These are phyloP conservation scores for Watersipora subatra DNA, from an alignment of 1,140 invertebrate genomes.

Conservation along the genomic window DNA sequence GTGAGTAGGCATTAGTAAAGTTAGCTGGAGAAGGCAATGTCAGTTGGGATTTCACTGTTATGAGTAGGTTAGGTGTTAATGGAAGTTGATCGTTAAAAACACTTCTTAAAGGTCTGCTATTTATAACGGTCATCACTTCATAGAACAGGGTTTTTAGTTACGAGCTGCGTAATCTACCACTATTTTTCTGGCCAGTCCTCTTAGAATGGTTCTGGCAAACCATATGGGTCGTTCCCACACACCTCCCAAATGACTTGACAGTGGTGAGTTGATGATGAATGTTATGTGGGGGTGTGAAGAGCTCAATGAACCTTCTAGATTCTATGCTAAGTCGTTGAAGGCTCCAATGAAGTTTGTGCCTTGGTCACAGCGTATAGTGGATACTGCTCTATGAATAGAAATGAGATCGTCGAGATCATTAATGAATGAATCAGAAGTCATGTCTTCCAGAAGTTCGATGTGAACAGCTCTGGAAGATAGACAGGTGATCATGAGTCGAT, in stretches of 20 bases:
- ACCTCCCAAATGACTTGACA: constrained; percentile 3
- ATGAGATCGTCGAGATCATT: constrained; percentile 13
- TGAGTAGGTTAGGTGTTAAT: neutral
- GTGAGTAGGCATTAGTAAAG: neutral
- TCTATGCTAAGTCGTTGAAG: neutral
- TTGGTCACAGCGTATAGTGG: constrained; percentile 13
- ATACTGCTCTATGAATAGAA: constrained; percentile 9
- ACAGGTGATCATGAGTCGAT: constrained; percentile 17
- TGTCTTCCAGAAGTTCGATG: constrained; percentile 16
- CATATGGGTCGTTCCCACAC: constrained; percentile 4
- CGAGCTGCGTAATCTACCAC: neutral
- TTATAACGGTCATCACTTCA: constrained; percentile 7
- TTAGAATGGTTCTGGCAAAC: neutral
- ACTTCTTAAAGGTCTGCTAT: neutral
- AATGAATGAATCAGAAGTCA: constrained; percentile 16
- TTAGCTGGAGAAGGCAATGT: neutral
- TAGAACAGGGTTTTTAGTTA: constrained; percentile 1
- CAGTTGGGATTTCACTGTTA: constrained; percentile 2
- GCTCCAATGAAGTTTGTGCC: constrained; percentile 18
- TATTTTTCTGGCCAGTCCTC: neutral
- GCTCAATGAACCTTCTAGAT: neutral
- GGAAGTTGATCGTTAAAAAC: neutral
- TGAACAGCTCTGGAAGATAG: constrained; percentile 14
- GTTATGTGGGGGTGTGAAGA: neutral
- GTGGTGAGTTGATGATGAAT: constrained; percentile 2